A percentile compares a stretch with the other conserved stretches of the same genome.
Evolutionary conservation across 2,113 vertebrate species (phyloP).

Genomic region (Corythoichthys intestinalis): DNA sequence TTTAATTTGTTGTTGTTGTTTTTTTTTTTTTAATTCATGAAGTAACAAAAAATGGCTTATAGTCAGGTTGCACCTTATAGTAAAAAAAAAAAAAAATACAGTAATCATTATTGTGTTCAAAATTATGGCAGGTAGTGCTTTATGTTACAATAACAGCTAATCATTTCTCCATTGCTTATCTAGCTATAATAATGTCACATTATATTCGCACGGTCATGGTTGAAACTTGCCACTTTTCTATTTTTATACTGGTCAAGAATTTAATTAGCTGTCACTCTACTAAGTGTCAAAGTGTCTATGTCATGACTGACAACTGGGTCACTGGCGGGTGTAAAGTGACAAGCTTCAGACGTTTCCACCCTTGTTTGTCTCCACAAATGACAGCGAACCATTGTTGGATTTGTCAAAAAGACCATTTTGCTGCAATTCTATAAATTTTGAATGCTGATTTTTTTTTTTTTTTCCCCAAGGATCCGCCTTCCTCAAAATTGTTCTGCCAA

Average conservation of each 20-base stretch:
- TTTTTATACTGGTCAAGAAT: neutral
- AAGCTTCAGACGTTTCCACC: conserved; percentile 7
- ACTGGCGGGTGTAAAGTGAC: conserved; percentile 2
- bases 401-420: conserved; percentile 25
- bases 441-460: too few relatives aligned
- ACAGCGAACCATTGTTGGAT: conserved; percentile 11
- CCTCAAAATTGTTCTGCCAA: too few relatives aligned
- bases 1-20: too few relatives aligned
- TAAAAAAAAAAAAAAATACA: too few relatives aligned
- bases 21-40: too few relatives aligned
- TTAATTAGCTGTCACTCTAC: neutral
- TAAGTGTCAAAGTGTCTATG: neutral
- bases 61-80: too few relatives aligned
- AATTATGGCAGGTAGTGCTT: too few relatives aligned
- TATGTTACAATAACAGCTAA: neutral
- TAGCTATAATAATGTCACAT: neutral
- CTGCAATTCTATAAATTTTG: neutral
- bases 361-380: conserved; percentile 32
- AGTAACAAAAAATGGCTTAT: too few relatives aligned
- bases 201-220: neutral
- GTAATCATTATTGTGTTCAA: too few relatives aligned
- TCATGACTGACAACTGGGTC: neutral
- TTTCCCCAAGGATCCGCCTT: too few relatives aligned
- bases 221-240: neutral
- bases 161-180: neutral